Percentiles rank a stretch among this genome's conserved stretches.
phyloP scores from a whole-genome alignment of 1,140 invertebrate species.

The Phocides pigmalion region DNA sequence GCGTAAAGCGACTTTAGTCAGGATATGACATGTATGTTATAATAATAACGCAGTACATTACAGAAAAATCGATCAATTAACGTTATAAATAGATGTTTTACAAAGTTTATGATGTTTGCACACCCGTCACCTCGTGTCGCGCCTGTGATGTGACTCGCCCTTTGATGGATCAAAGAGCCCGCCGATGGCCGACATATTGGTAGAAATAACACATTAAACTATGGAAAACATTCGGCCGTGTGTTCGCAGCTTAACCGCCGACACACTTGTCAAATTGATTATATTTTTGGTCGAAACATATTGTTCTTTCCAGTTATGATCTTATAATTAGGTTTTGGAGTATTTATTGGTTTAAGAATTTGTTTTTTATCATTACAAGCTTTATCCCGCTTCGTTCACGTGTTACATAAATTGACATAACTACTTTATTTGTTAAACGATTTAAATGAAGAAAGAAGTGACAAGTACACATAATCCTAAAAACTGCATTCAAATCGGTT shows the following conservation, averaged over 20 bases:
- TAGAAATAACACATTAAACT: conserved; percentile 77
- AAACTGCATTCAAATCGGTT: too few species aligned
- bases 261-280: conserved; percentile 27
- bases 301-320: too few species aligned
- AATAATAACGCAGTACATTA: not conserved
- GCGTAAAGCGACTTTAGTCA: too few species aligned
- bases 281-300: conserved; percentile 23
- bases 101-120: conserved; percentile 65
- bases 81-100: conserved; percentile 51
- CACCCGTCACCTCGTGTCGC: conserved; percentile 67
- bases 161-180: conserved; percentile 75
- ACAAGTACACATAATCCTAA: too few species aligned
- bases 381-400: too few species aligned
- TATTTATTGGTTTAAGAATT: too few species aligned
- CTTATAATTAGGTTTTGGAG: too few species aligned
- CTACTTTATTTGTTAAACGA: too few species aligned
- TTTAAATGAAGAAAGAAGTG: too few species aligned
- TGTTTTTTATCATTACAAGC: too few species aligned
- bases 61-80: conserved; percentile 53
- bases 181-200: conserved; percentile 69
- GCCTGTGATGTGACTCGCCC: conserved; percentile 59
- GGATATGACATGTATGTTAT: not conserved
- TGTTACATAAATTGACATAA: too few species aligned
- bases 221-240: conserved; percentile 51
- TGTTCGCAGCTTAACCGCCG: conserved; percentile 20